Percentiles rank a stretch among this genome's conserved stretches.
Conservation (phyloP, 2,113 vertebrate genomes). For the Asarcornis scutulata region DNA sequence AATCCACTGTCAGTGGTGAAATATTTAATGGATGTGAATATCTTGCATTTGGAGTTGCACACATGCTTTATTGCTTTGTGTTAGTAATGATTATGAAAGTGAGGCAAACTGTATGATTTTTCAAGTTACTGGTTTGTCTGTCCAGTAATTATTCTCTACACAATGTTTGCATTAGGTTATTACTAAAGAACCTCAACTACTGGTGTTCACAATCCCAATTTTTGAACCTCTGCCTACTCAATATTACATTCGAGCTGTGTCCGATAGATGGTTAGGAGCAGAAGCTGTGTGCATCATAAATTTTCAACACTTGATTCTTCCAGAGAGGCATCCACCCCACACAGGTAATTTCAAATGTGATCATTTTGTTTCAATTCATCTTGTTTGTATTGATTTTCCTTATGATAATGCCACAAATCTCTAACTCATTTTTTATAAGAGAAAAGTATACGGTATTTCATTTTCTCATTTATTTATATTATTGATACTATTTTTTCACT, state of each 20-base stretch:
- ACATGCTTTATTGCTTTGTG: not conserved
- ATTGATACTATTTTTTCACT: not conserved
- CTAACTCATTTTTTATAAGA: not conserved
- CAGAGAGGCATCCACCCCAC: slow-evolving; percentile 95
- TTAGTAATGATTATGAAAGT: not conserved
- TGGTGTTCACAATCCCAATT: slow-evolving; percentile 98
- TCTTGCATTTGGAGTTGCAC: not conserved
- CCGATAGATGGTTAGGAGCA: slow-evolving; percentile 95
- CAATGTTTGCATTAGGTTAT: slow-evolving; percentile 82
- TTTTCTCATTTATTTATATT: not conserved
- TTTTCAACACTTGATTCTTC: slow-evolving; percentile 97
- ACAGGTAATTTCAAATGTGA: slow-evolving; percentile 83
- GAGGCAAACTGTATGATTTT: not conserved
- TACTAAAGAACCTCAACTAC: slow-evolving; percentile 85
- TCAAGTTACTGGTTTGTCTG: not conserved
- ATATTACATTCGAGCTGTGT: slow-evolving; percentile 96
- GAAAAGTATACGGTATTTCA: not conserved
- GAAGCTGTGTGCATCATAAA: slow-evolving; percentile 96
- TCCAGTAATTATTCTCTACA: slow-evolving; percentile 15
- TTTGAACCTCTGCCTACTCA: slow-evolving; percentile 97
- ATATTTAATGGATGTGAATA: not conserved
- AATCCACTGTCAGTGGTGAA: not conserved
- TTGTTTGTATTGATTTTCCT: not conserved
- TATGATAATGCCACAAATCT: not conserved
- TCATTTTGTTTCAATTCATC: slow-evolving; percentile 1